Conservation (phyloP, 2,113 vertebrate genomes). For the rabbit (Oryctolagus cuniculus) region mOryCun1.1 NC_091435.1:120365001-120365500, state of each 20-base stretch:
- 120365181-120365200: slow-evolving; percentile 43
- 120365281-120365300: slow-evolving; percentile 1
- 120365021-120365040: too few relatives aligned
- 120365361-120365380: background rate
- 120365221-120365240: slow-evolving; percentile 37
- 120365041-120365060: slow-evolving; percentile 7
- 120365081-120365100: slow-evolving; percentile 35
- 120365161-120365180: slow-evolving; percentile 34
- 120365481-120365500: too few relatives aligned
- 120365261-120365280: slow-evolving; percentile 32
- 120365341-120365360: background rate
- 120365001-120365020: slow-evolving; percentile 43
- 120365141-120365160: background rate
- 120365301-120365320: slow-evolving; percentile 41
- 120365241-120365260: background rate
- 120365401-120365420: too few relatives aligned
- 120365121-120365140: background rate
- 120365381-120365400: too few relatives aligned
- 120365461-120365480: too few relatives aligned
- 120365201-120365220: background rate
- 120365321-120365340: background rate
- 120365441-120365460: too few relatives aligned
- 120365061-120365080: slow-evolving; percentile 54
- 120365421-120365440: too few relatives aligned
- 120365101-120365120: background rate